Percentiles rank a stretch among this genome's conserved stretches.
Evolutionary conservation across 1,140 invertebrate genomes (phyloP).

Genomic region (Euwallacea similis): DNA sequence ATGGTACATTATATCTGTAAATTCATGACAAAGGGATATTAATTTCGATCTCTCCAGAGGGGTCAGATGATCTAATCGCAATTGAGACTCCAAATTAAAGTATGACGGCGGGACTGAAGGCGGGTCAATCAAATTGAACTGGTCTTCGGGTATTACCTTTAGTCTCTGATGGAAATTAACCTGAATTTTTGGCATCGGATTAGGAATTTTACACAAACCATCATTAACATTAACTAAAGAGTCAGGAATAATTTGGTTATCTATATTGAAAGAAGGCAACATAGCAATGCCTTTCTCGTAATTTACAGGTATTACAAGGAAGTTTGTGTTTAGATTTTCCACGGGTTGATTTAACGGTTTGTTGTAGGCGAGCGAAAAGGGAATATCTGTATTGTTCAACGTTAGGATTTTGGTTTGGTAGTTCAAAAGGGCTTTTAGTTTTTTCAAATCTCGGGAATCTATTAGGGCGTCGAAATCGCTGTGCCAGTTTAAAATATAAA

Average conservation of each 20-base stretch:
- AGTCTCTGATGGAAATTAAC: constrained; percentile 20
- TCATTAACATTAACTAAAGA: constrained; percentile 11
- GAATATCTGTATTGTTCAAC: too few species aligned
- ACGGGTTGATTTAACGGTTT: too few species aligned
- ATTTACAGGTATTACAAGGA: too few species aligned
- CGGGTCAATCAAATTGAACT: constrained; percentile 6
- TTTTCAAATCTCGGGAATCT: too few species aligned
- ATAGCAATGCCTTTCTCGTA: too few species aligned
- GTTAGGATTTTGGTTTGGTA: too few species aligned
- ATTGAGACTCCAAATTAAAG: constrained; percentile 1
- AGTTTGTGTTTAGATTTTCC: too few species aligned
- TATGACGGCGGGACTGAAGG: background rate
- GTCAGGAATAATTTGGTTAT: background rate
- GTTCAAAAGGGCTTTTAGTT: too few species aligned
- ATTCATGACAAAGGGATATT: background rate
- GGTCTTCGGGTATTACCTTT: constrained; percentile 7
- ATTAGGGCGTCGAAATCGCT: too few species aligned
- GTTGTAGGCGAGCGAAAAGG: too few species aligned
- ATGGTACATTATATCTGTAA: constrained; percentile 13
- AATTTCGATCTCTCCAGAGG: background rate
- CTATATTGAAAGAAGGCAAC: background rate
- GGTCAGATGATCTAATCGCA: constrained; percentile 4
- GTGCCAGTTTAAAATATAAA: too few species aligned
- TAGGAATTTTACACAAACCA: constrained; percentile 15
- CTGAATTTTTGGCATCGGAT: background rate